phyloP scores from a whole-genome alignment of 2,888 invertebrate genomes.

The Reticulitermes lucifugus region DNA sequence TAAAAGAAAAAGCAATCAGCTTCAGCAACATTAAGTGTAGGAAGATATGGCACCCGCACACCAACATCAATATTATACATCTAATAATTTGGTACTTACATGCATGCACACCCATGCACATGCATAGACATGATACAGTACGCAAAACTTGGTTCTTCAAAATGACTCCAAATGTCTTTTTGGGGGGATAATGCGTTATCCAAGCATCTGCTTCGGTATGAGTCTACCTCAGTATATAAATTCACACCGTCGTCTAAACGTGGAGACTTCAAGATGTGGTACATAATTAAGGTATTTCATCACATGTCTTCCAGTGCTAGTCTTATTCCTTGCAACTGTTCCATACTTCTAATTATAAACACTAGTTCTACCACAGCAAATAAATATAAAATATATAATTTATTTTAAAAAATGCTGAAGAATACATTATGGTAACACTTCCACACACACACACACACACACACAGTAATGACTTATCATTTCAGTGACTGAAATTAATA shows the following conservation, averaged over 20 bases:
- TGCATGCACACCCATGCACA: not conserved
- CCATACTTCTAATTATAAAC: slow-evolving; percentile 22
- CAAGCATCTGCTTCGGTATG: not conserved
- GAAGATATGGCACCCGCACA: slow-evolving; percentile 2
- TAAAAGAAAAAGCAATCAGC: not conserved
- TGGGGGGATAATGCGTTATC: not conserved
- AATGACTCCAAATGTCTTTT: not conserved
- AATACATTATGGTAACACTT: slow-evolving; percentile 36
- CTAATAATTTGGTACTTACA: not conserved
- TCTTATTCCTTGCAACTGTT: not conserved
- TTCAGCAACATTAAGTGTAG: not conserved
- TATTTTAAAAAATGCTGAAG: slow-evolving; percentile 30
- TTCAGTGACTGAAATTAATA: slow-evolving; percentile 31
- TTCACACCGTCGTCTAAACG: not conserved
- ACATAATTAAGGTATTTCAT: not conserved
- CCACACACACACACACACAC: not conserved
- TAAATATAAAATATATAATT: slow-evolving; percentile 34
- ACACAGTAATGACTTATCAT: slow-evolving; percentile 36
- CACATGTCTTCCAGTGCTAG: not conserved
- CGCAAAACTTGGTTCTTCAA: not conserved
- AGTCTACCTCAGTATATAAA: not conserved
- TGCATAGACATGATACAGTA: not conserved
- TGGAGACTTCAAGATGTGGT: not conserved
- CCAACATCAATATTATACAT: slow-evolving; percentile 7
- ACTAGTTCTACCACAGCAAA: slow-evolving; percentile 27